Base-by-base conservation (phyloP, 2,888 invertebrate species). In the Mythimna ferrago region DNA sequence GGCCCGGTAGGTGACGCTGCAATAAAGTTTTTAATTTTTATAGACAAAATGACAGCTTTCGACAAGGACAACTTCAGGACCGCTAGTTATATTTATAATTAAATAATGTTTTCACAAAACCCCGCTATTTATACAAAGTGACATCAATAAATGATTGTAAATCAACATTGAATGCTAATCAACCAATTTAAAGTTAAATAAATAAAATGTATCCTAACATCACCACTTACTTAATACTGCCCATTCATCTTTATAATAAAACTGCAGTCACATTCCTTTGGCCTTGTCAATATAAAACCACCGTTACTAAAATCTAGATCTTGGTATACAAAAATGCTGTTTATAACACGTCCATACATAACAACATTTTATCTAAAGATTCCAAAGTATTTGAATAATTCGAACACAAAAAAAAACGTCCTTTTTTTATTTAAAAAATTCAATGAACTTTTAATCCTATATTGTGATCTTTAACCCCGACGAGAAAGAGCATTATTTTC, bases 401-500 rank as follows among this genome's bases (percentile, higher is more conserved):
- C 32, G 35, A 10, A 32, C 4, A 32, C 41, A 63, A 72, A 62
- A 74, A 65, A 51, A 75, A 66, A 4, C 69, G 44, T 21, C 35
- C 38, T 57, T 75, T 63, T 57, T 64, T 65, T 62, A 71, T 64
- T 65, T 62, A 71, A 66, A 80, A 53, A 61, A 78, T 82, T 82
- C 83, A 71, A 76, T 80, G 80, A 85, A 78, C 85, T 70, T 80
- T 75, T 71, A 85, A 83, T 80, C 63, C 76, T n/a, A 56, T 66
- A 65, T 48, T 76, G 44, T 82, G 76, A 85, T 73, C 84, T 85
- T 70, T 83, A 73, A 85, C 85, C 80, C 51, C 32, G 26, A n/a
- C 7, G n/a, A 68, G 53, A 60, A 66, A 48, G 32, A 32, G 48
- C 26, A 69, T 79, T 71, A 76, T 77, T 67, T 81, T 73, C 66